Percentiles rank a stretch among this genome's conserved stretches.
Evolutionary conservation across 2,113 vertebrate genomes (phyloP).

Genomic region (Saguinus midas): DNA sequence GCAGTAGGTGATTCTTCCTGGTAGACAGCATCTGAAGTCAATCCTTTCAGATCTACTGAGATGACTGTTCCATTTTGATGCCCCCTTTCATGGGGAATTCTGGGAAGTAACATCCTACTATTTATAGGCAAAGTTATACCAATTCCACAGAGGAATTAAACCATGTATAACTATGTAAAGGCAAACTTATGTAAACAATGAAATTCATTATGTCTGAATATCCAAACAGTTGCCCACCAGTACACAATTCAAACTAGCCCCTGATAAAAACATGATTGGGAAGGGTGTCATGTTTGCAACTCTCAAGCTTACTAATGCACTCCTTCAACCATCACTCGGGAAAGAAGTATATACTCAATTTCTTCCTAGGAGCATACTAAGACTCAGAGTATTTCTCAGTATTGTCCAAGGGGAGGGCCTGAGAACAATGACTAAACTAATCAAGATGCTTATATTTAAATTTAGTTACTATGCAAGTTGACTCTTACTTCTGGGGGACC

Average conservation of each 20-base stretch:
- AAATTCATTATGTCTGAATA: constrained; percentile 3
- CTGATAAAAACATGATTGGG: neutral
- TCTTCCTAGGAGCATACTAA: neutral
- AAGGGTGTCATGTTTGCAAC: neutral
- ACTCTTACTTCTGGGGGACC: neutral
- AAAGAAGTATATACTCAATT: neutral
- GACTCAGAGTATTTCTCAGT: neutral
- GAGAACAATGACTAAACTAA: neutral
- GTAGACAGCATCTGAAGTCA: neutral
- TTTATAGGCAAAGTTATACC: neutral
- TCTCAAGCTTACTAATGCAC: neutral
- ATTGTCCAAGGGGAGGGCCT: neutral
- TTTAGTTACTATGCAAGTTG: neutral
- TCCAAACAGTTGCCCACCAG: neutral
- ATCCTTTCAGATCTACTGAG: neutral
- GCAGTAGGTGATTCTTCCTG: neutral
- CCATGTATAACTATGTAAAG: neutral
- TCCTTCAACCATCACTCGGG: neutral
- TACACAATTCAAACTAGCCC: neutral
- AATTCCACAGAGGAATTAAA: neutral
- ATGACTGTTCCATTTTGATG: neutral
- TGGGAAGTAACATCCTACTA: neutral
- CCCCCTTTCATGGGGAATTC: neutral
- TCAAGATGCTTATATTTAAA: constrained; percentile 14
- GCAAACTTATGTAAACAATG: neutral